Percentiles rank a stretch among this genome's conserved stretches.
Conservation (phyloP, 2,797 vertebrate species). For the Ceryle rudis region DNA sequence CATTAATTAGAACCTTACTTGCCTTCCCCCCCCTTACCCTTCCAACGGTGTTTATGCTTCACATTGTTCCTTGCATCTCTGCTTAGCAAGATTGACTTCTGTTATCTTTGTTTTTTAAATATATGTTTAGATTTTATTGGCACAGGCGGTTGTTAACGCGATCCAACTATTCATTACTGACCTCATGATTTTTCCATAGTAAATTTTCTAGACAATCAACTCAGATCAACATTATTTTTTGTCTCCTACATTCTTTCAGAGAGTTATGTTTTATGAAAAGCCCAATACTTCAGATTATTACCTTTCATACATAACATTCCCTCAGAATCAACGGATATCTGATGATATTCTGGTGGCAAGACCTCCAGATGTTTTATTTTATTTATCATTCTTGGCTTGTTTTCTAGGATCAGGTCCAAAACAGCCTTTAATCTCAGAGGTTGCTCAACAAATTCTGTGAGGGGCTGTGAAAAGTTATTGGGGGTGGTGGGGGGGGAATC, state of each 20-base stretch:
- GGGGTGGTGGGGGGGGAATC: rapidly evolving
- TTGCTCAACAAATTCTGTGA: conserved; percentile 55
- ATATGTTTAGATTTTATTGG: conserved; percentile 69
- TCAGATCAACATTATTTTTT: conserved; percentile 35
- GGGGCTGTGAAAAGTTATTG: conserved; percentile 31
- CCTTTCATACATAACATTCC: conserved; percentile 54
- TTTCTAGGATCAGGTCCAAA: conserved; percentile 53
- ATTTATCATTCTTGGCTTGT: conserved; percentile 66
- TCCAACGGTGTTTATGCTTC: conserved; percentile 58
- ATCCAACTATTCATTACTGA: conserved; percentile 69
- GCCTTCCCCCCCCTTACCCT: not conserved
- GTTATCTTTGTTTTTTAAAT: conserved; percentile 74
- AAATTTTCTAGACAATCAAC: conserved; percentile 74
- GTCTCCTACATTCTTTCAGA: conserved; percentile 58
- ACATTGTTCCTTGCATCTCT: conserved; percentile 43
- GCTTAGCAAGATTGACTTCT: conserved; percentile 47
- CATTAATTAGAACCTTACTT: conserved; percentile 74
- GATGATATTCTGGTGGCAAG: conserved; percentile 65
- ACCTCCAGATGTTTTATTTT: conserved; percentile 67
- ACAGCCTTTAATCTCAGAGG: conserved; percentile 42
- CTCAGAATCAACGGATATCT: conserved; percentile 57
- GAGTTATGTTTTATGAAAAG: conserved; percentile 58
- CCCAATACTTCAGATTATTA: conserved; percentile 49
- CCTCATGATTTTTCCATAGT: conserved; percentile 67
- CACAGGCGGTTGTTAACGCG: not conserved